Base-by-base conservation (phyloP, 2,888 invertebrate genomes). In the Drosophila trichaetosa region DNA sequence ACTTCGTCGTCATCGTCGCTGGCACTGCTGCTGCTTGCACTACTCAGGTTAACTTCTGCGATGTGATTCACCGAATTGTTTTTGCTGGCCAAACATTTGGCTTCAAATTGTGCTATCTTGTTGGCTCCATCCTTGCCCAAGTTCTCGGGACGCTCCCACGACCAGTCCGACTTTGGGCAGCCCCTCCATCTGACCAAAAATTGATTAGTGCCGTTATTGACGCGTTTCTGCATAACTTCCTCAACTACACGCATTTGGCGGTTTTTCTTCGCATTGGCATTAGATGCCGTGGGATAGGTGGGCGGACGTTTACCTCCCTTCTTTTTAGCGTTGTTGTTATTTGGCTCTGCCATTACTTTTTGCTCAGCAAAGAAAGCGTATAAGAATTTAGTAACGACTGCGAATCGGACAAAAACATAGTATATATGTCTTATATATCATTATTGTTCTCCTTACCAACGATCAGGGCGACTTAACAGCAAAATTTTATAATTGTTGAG, bases 61-160 rank as follows among this genome's bases (percentile, higher is more conserved):
- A 46, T 16, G 0, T 16, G 8, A 16, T 2, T 24, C 8, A 16
- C 1, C 8, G 1, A 0, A 24, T 46, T 8, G 7, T 16, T 2
- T 1, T 8, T 24, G 4, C 1, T 46, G 2, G 38, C 18, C 42
- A 10, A 40, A 4, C 56, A 8, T n/a, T 61, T 18, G 2, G 54
- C 57, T 7, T 88, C 74, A 21, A 56, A 87, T 1, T 80, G 68
- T 0, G 65, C 62, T 0, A 84, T n/a, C 24, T 84, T 31, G 0
- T 4, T 8, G 34, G 69, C 24, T 34, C 69, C 71, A 6, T 69
- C 62, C 3, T 38, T 40, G n/a, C 10, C 48, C 1, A 89, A n/a
- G 13, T 68, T 59, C 8, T 74, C 69, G 16, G 72, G 38, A 10
- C 71, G 69, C 49, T 82, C 89, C 85, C 85, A 86, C 1, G 80